Percentiles rank a stretch among this genome's conserved stretches.
These are phyloP conservation scores for Leptothorax acervorum DNA, from an alignment of 2,888 invertebrate genomes.

Conservation along the genomic window DNA sequence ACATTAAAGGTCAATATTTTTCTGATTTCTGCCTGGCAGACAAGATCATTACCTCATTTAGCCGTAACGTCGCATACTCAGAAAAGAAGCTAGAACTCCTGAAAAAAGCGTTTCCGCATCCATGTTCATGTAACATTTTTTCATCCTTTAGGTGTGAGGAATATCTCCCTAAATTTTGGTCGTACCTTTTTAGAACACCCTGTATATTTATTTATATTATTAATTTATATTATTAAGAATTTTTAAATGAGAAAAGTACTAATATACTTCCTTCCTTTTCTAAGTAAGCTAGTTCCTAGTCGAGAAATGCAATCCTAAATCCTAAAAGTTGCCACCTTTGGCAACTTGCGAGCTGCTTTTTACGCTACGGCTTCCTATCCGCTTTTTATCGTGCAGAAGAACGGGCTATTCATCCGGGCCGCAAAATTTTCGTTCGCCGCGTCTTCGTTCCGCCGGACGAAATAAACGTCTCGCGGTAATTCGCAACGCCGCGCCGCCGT, in stretches of 20 bases:
- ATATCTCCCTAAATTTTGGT: no score
- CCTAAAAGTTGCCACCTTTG: neutral
- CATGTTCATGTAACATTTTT: no score
- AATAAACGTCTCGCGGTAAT: conserved; percentile 65
- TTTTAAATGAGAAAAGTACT: conserved; percentile 12
- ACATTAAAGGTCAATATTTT: no score
- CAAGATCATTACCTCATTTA: no score
- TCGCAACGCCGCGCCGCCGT: conserved; percentile 57
- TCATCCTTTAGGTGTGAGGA: no score
- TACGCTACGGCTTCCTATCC: neutral
- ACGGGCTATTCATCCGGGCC: conserved; percentile 37
- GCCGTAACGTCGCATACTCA: no score
- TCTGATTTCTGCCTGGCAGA: no score
- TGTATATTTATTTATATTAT: no score
- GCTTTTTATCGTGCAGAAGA: conserved; percentile 35
- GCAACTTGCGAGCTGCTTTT: conserved; percentile 1
- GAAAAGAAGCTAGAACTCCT: no score
- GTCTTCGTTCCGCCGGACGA: conserved; percentile 15
- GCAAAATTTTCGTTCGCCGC: conserved; percentile 40
- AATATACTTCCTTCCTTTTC: neutral
- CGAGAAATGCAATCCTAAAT: conserved; percentile 19
- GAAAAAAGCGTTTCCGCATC: no score
- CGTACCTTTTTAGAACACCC: no score
- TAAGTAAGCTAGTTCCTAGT: conserved; percentile 14
- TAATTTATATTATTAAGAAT: neutral